Evolutionary conservation across 2,113 vertebrate species (phyloP).

Genomic region (Cromileptes altivelis): DNA sequence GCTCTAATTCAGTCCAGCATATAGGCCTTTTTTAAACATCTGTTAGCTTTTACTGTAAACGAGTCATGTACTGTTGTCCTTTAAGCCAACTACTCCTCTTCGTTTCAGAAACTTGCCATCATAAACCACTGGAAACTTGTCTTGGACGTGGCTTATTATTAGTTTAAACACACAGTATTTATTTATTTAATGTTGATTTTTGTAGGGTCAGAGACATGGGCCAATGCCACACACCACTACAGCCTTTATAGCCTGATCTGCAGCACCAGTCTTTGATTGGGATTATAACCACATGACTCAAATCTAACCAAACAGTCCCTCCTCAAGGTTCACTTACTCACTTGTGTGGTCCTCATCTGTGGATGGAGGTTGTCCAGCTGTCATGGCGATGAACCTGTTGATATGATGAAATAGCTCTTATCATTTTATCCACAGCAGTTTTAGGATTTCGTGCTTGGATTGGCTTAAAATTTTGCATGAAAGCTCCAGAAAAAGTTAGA

Average conservation of each 20-base stretch:
- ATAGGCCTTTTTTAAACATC: neutral
- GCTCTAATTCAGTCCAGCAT: neutral
- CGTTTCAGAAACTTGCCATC: neutral
- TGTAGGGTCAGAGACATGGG: neutral
- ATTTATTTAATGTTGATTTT: conserved; percentile 19
- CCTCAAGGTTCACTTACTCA: too few species aligned
- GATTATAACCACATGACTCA: too few species aligned
- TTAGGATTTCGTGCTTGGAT: neutral
- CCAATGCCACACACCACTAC: conserved; percentile 9
- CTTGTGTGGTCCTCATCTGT: neutral
- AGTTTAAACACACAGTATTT: neutral
- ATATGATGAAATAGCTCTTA: neutral
- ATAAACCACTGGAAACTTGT: neutral
- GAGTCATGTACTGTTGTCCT: neutral
- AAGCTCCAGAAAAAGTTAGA: neutral
- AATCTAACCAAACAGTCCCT: too few species aligned
- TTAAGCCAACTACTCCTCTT: neutral
- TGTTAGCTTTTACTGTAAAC: neutral
- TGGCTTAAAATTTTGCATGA: neutral
- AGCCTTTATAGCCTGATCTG: too few species aligned
- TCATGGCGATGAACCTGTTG: neutral
- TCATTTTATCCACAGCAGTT: neutral
- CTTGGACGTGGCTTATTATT: neutral
- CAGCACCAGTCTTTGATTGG: neutral
- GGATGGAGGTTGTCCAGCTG: neutral